Percentiles rank a stretch among this genome's conserved stretches.
phyloP scores from a whole-genome alignment of 2,888 invertebrate genomes.

The Pyrocoelia pectoralis region DNA sequence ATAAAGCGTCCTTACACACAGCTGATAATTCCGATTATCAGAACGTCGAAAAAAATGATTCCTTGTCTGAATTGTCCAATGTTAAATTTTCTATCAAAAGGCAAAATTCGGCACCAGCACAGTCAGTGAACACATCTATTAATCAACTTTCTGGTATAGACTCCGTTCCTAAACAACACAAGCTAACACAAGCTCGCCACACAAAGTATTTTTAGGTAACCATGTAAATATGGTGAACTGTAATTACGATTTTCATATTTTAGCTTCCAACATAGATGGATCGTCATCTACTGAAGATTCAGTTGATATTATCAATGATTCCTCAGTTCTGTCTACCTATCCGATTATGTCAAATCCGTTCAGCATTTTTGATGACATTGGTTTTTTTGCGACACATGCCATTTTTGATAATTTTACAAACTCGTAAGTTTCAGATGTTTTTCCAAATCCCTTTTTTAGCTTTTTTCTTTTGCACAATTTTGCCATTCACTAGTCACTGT shows the following conservation, averaged over 20 bases:
- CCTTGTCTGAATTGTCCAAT: not conserved
- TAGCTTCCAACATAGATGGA: not conserved
- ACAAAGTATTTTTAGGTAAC: not conserved
- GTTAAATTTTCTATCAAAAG: not conserved
- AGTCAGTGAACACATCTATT: not conserved
- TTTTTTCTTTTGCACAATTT: not conserved
- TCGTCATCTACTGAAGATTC: not conserved
- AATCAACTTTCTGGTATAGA: no score
- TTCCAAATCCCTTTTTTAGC: no score
- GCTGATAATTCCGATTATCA: no score
- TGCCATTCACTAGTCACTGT: no score
- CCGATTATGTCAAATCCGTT: conserved; percentile 1
- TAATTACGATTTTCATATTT: not conserved
- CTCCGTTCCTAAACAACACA: not conserved
- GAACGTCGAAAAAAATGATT: not conserved
- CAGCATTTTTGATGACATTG: conserved; percentile 14
- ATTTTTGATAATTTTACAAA: conserved; percentile 1
- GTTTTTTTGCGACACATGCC: conserved; percentile 3
- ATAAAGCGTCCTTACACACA: not conserved
- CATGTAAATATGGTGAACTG: not conserved
- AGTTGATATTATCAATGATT: not conserved
- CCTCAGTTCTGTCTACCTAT: not conserved
- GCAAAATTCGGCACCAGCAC: not conserved
- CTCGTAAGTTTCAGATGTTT: conserved; percentile 6
- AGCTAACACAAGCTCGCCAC: conserved; percentile 5